phyloP scores from a whole-genome alignment of 2,113 vertebrate species.

The Agapornis roseicollis region DNA sequence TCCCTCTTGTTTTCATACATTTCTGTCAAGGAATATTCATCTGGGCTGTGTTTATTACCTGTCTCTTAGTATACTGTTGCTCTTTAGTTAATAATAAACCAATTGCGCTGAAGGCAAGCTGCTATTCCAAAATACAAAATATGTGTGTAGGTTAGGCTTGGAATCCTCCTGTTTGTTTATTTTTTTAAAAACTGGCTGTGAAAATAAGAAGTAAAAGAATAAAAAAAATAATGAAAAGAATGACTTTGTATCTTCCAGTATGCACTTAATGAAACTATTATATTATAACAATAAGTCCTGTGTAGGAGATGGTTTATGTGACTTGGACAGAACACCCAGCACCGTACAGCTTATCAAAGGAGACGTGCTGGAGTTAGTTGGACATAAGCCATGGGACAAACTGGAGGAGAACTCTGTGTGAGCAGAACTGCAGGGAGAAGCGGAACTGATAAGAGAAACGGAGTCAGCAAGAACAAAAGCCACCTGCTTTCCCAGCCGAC shows the following conservation, averaged over 20 bases:
- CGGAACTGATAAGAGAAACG: too few species aligned
- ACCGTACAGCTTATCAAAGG: too few species aligned
- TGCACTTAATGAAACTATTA: neutral
- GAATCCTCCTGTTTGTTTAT: neutral
- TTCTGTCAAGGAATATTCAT: neutral
- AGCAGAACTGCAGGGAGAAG: too few species aligned
- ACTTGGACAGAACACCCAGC: too few species aligned
- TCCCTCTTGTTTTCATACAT: neutral
- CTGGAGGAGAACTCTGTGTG: too few species aligned
- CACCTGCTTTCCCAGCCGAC: too few species aligned
- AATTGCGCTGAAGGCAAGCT: neutral
- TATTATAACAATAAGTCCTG: neutral
- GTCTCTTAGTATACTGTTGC: neutral
- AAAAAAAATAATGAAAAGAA: fast-evolving
- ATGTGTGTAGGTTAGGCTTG: neutral
- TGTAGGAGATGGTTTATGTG: too few species aligned
- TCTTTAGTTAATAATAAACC: neutral
- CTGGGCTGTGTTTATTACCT: neutral
- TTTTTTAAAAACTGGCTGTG: neutral
- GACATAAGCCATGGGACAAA: too few species aligned
- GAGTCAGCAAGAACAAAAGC: too few species aligned
- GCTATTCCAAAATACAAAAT: neutral
- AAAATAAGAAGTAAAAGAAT: neutral
- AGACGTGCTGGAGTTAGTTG: too few species aligned
- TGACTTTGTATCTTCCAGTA: neutral